Conservation (phyloP, 2,888 invertebrate species). For the Arge pagana region DNA sequence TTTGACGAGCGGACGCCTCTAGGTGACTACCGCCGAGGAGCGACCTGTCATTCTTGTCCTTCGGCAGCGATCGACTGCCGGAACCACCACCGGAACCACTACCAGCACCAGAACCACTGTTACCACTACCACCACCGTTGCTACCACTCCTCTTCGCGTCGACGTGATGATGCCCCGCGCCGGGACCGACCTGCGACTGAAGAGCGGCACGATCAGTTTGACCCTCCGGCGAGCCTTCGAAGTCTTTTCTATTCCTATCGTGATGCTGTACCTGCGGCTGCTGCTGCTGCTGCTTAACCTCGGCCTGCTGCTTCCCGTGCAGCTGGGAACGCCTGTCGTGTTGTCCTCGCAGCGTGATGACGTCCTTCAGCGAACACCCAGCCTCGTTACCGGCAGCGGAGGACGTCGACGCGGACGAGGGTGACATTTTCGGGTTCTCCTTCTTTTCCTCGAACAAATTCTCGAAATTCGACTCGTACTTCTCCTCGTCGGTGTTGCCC, state of each 20-base stretch:
- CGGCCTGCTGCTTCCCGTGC: slow-evolving; percentile 38
- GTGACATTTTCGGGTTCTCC: slow-evolving; percentile 66
- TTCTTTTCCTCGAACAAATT: slow-evolving; percentile 85
- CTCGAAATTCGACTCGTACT: slow-evolving; percentile 76
- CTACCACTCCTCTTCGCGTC: slow-evolving; percentile 45
- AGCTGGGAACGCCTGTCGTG: slow-evolving; percentile 48
- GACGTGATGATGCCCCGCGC: slow-evolving; percentile 27
- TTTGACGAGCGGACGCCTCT: slow-evolving; percentile 39
- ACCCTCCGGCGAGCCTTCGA: slow-evolving; percentile 58
- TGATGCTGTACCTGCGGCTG: slow-evolving; percentile 33
- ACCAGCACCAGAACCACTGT: neutral
- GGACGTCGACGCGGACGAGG: slow-evolving; percentile 69
- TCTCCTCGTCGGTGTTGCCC: slow-evolving; percentile 68
- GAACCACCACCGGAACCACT: slow-evolving; percentile 15
- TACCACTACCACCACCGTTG: slow-evolving; percentile 26
- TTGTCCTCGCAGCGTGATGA: slow-evolving; percentile 62
- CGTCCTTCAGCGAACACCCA: slow-evolving; percentile 70
- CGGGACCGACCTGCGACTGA: slow-evolving; percentile 55
- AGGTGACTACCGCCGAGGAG: slow-evolving; percentile 29
- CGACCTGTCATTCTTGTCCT: slow-evolving; percentile 42
- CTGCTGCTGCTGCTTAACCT: slow-evolving; percentile 48
- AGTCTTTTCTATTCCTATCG: slow-evolving; percentile 43
- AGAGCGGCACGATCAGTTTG: slow-evolving; percentile 60
- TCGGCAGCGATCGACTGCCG: slow-evolving; percentile 28
- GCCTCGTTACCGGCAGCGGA: slow-evolving; percentile 63